These are phyloP conservation scores for Melanocharis versteri DNA, from an alignment of 2,113 vertebrate species.

Conservation along the genomic window DNA sequence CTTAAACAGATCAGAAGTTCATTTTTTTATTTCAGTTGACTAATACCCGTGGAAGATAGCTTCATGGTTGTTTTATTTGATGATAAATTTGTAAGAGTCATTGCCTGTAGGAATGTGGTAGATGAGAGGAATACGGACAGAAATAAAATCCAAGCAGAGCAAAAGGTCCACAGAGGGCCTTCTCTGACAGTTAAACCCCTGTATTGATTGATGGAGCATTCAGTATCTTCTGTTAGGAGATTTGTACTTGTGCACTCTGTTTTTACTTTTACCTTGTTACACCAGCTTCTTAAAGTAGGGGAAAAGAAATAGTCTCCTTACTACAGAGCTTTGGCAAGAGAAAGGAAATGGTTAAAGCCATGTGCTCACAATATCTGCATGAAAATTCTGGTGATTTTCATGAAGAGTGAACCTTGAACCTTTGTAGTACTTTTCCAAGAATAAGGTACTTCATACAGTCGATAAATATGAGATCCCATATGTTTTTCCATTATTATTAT, in stretches of 20 bases:
- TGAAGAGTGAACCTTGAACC: not conserved
- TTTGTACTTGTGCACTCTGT: not conserved
- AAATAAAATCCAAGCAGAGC: conserved; percentile 21
- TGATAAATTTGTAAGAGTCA: not conserved
- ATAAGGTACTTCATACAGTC: not conserved
- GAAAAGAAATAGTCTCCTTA: not conserved
- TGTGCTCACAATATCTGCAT: not conserved
- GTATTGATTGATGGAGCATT: not conserved
- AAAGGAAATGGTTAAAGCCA: not conserved
- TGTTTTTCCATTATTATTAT: not conserved
- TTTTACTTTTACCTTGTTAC: not conserved
- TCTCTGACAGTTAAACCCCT: not conserved
- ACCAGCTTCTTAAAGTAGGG: not conserved
- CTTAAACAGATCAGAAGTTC: not conserved
- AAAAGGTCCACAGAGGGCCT: not conserved
- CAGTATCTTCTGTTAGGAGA: not conserved
- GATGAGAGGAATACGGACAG: not conserved
- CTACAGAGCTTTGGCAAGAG: not conserved
- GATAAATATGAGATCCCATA: not conserved
- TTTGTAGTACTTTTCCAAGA: not conserved
- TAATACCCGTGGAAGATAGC: not conserved
- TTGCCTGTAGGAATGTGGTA: not conserved
- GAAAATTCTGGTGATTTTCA: not conserved
- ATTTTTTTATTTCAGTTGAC: not conserved
- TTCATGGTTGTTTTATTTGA: not conserved